Conservation (phyloP, 2,888 invertebrate genomes). For the Archaeoteleia sp. region DNA sequence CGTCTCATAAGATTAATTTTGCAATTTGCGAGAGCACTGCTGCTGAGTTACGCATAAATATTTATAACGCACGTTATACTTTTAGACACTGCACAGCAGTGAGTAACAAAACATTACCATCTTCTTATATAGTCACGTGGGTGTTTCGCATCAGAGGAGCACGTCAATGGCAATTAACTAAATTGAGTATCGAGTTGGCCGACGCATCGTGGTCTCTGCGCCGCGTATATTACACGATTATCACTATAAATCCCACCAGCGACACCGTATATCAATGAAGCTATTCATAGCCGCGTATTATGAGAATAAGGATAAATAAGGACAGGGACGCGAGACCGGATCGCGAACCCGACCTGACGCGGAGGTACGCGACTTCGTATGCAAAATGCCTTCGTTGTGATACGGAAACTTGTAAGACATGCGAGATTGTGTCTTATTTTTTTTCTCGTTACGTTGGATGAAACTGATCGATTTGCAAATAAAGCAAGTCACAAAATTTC, state of each 20-base stretch:
- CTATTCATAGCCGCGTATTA: slow-evolving; percentile 57
- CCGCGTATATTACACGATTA: slow-evolving; percentile 55
- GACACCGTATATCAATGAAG: slow-evolving; percentile 59
- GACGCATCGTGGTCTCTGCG: slow-evolving; percentile 8
- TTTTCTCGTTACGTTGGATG: too few species aligned
- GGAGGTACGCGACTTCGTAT: slow-evolving; percentile 27
- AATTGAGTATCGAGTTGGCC: slow-evolving; percentile 48
- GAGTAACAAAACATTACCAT: too few species aligned
- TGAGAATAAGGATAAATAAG: slow-evolving; percentile 49
- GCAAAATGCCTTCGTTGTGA: neutral
- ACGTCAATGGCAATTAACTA: slow-evolving; percentile 51
- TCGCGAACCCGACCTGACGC: slow-evolving; percentile 18
- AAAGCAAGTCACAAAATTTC: too few species aligned
- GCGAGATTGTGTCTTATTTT: too few species aligned
- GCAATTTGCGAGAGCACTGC: too few species aligned
- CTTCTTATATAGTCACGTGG: slow-evolving; percentile 1
- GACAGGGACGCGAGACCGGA: slow-evolving; percentile 35
- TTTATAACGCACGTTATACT: slow-evolving; percentile 1
- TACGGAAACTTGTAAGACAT: too few species aligned
- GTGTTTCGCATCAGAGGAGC: slow-evolving; percentile 8
- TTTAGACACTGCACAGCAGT: neutral
- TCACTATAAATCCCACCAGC: slow-evolving; percentile 57
- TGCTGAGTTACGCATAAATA: neutral
- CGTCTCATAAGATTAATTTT: too few species aligned
- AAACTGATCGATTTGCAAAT: too few species aligned